Percentiles rank a stretch among this genome's conserved stretches.
Conservation (phyloP, 2,113 vertebrate species). For the Rhinichthys klamathensis region DNA sequence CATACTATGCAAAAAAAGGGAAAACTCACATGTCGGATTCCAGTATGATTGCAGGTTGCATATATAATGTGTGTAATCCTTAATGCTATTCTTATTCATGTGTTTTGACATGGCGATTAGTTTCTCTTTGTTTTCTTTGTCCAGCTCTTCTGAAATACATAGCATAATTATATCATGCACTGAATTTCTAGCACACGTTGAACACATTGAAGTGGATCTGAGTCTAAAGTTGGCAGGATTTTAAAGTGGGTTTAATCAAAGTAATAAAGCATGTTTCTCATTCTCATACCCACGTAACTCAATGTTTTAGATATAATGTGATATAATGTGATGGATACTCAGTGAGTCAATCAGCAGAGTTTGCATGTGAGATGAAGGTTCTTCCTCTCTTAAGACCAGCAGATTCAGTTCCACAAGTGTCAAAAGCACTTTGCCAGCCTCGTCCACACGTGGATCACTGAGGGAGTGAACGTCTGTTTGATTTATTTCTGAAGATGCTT, state of each 20-base stretch:
- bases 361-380: background rate
- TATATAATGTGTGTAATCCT: background rate
- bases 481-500: background rate
- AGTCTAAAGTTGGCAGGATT: too few species aligned
- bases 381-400: background rate
- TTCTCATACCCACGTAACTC: background rate
- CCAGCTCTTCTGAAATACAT: background rate
- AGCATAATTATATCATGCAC: background rate
- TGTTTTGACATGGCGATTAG: background rate
- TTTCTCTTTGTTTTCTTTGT: background rate
- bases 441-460: background rate
- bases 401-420: conserved; percentile 18
- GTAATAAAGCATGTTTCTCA: background rate
- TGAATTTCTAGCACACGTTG: background rate
- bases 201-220: too few species aligned
- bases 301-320: background rate
- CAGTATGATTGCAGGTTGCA: background rate
- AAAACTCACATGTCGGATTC: background rate
- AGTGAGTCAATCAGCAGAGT: background rate
- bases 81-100: background rate
- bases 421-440: background rate
- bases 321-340: background rate
- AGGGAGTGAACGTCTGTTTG: background rate
- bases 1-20: background rate
- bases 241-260: too few species aligned